Evolutionary conservation across 2,888 invertebrate species (phyloP), one percentile per base, ranked within the genome.

Genomic region (Troides helena): DNA sequence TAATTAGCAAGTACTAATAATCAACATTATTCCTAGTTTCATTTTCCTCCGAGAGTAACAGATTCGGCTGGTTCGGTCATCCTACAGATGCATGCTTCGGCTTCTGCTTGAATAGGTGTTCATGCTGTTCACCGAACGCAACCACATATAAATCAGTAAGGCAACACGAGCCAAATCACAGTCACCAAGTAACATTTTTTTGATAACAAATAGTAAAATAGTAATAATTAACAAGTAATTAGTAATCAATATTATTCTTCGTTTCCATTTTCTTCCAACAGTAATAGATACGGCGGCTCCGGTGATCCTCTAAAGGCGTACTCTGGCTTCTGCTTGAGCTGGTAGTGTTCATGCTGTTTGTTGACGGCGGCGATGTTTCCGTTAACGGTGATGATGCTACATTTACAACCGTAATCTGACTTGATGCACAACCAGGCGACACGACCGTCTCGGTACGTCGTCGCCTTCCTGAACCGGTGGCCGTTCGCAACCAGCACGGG

Each of bases 391-490:
- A 88, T 75, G 18, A 81, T 86, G 72, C 84, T 84, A 72, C 88
- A 85, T 69, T 74, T 82, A 79, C 90, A 90, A 64, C 90, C 90
- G 21, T 77, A 78, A 76, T 90, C 90, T 0, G 89, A 89, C 76
- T 89, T 90, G 75, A 88, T 90, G 76, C 90, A 90, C n/a, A 85
- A 80, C 90, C 90, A 90, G 0, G 81, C 81, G 62, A 74, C 72
- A 12, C 73, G 74, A 43, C 76, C 77, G 12, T 76, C 77, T 14
- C 73, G 76, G 39, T 75, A 53, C 64, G 75, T 75, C 2, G 81
- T 80, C 30, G 77, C 74, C 56, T 80, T 80, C 23, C 90, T 81
- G 74, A 85, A 90, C 72, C 90, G 81, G 68, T 86, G 78, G 12
- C 89, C 90, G 23, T 74, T 77, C 69, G 88, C 75, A 70, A 89